Evolutionary conservation across 2,797 vertebrate species (phyloP), one percentile per base, ranked within the genome.

Genomic region (Galago senegalensis): DNA sequence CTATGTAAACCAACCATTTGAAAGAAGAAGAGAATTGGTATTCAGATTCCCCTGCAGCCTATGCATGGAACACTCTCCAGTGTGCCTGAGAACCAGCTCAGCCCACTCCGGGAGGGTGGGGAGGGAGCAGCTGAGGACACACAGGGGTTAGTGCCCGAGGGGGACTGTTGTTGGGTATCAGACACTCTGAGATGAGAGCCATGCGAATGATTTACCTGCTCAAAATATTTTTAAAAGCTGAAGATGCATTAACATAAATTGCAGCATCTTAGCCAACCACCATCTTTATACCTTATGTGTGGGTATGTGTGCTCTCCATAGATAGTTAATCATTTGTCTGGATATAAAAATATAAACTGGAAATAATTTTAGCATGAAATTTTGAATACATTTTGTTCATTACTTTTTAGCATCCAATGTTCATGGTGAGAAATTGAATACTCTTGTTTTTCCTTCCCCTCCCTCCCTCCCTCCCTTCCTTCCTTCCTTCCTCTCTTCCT

Each of bases 321-420:
- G 11, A 67, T 81, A 65, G 46, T 79, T 73, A 60, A 53, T 72
- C 84, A 82, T 77, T 58, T 83, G 25, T 27, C 29, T 77, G 70
- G 58, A 5, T 18, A 67, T 23, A 80, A 18, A 87, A 75, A 10
- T 46, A 4, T 37, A 82, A 69, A 8, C 8, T 69, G 40, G 92
- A 90, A 92, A 90, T 79, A 46, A 84, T 49, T 37, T 87, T 69
- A 94, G 34, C 10, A 5, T 11, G 77, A 61, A 84, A 84, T 20
- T 97, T 89, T 83, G 46, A 91, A 84, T 69, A 61, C 0, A 56
- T n/a, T 87, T 72, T 69, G 56, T 87, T 82, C n/a, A 27, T 72
- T 94, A 2, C 40, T 86, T 87, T 92, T 43, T 79, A 61, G 17
- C 2, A 70, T 37, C 61, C 0, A 9, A 0, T 63, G 25, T 85